Evolutionary conservation across 1,140 invertebrate genomes (phyloP).

Genomic region (Listronotus bonariensis): DNA sequence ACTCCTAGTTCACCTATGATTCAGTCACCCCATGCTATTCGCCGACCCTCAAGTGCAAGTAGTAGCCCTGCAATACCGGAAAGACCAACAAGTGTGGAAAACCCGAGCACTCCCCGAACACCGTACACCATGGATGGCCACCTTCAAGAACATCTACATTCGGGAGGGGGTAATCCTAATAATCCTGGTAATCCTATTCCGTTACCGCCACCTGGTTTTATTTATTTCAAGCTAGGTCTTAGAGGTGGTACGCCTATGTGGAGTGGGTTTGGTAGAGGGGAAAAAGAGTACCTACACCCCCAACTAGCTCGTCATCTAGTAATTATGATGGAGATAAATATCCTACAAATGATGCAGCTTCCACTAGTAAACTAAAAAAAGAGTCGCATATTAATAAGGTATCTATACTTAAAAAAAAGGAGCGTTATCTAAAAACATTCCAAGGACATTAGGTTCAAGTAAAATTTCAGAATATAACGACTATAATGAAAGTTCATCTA

Average conservation of each 20-base stretch:
- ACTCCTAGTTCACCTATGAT: conserved; percentile 61
- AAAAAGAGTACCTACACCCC: conserved; percentile 49
- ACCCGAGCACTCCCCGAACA: conserved; percentile 62
- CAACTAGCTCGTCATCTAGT: conserved; percentile 11
- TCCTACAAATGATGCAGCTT: background rate
- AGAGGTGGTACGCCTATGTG: conserved; percentile 76
- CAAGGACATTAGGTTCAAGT: conserved; percentile 59
- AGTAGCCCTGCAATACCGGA: conserved; percentile 64
- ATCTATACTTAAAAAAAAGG: conserved; percentile 61
- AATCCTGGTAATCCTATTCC: conserved; percentile 62
- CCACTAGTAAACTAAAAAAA: conserved; percentile 46
- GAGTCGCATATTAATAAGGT: conserved; percentile 62
- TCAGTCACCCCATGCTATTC: conserved; percentile 63
- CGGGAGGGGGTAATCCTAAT: conserved; percentile 48
- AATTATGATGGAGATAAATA: conserved; percentile 17
- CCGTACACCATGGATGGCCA: conserved; percentile 43
- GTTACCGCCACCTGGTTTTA: conserved; percentile 56
- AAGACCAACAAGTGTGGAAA: conserved; percentile 63
- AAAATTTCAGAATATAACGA: conserved; percentile 70
- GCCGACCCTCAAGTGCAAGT: conserved; percentile 59
- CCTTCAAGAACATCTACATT: conserved; percentile 38
- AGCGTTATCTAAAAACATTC: conserved; percentile 57
- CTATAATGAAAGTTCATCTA: conserved; percentile 66
- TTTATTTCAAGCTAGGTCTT: conserved; percentile 66
- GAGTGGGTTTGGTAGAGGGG: conserved; percentile 54